phyloP scores from a whole-genome alignment of 2,113 vertebrate species.

The Notiomystis cincta region DNA sequence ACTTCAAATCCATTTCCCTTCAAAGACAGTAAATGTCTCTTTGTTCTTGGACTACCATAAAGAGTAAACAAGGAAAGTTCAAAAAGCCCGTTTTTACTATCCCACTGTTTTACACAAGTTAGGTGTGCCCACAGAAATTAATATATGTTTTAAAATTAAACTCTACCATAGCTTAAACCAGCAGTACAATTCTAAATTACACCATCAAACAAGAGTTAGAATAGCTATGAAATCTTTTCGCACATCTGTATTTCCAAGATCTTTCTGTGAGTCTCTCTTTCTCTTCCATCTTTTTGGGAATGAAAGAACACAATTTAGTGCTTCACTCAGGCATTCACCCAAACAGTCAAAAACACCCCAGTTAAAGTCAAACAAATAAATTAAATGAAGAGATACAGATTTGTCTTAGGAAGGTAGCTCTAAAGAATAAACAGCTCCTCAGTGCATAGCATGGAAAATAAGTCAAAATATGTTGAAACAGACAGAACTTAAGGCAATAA shows the following conservation, averaged over 20 bases:
- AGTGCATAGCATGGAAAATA: background rate
- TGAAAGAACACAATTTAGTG: background rate
- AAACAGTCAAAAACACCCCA: background rate
- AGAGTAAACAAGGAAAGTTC: background rate
- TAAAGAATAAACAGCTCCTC: background rate
- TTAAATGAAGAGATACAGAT: background rate
- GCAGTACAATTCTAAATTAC: background rate
- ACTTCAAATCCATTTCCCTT: background rate
- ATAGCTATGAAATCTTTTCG: background rate
- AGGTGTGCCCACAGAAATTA: rapidly evolving
- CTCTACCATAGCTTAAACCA: background rate
- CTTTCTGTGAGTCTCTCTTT: background rate
- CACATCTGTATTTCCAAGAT: background rate
- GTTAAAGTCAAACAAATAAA: background rate
- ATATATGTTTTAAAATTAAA: background rate
- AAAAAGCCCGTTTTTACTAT: background rate
- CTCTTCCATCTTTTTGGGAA: background rate
- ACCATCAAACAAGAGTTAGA: background rate
- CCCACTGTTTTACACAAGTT: background rate
- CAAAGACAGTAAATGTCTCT: background rate
- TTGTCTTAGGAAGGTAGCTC: background rate
- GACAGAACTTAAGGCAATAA: background rate
- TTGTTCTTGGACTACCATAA: background rate
- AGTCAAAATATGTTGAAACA: background rate
- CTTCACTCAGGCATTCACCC: background rate